These are phyloP conservation scores for Barypeithes pellucidus DNA, from an alignment of 2,888 invertebrate species.

Conservation along the genomic window DNA sequence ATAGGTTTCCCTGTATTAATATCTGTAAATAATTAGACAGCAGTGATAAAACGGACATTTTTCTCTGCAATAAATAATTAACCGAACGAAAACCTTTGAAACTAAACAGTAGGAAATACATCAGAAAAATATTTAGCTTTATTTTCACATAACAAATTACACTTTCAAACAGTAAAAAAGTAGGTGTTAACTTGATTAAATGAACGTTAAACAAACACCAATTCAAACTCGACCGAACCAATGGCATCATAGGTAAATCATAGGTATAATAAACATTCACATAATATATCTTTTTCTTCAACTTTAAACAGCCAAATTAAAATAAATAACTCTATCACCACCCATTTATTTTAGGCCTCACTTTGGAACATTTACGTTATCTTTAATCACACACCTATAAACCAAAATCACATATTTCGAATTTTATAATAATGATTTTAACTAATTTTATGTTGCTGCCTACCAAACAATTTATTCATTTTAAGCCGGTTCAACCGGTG, in stretches of 20 bases:
- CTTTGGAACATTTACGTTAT: constrained; percentile 30
- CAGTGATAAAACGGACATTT: too few relatives aligned
- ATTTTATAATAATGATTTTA: constrained; percentile 53
- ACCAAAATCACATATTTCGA: constrained; percentile 41
- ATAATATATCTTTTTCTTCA: constrained; percentile 5
- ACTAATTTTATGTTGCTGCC: constrained; percentile 53
- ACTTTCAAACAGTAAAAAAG: constrained; percentile 33
- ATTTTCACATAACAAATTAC: constrained; percentile 12
- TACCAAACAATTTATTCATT: constrained; percentile 46
- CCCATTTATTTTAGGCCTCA: constrained; percentile 41
- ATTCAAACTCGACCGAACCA: constrained; percentile 27
- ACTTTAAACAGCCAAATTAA: constrained; percentile 22
- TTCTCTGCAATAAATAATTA: background rate
- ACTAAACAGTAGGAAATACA: constrained; percentile 2
- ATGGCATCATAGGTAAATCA: constrained; percentile 21
- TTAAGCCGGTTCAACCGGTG: constrained; percentile 43
- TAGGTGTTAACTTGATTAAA: constrained; percentile 43
- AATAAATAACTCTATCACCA: constrained; percentile 43
- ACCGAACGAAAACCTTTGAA: background rate
- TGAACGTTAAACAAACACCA: constrained; percentile 24
- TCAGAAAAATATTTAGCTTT: constrained; percentile 3
- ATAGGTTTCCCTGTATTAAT: too few relatives aligned
- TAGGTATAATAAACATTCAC: constrained; percentile 12
- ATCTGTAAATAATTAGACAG: background rate
- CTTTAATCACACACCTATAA: constrained; percentile 34